Evolutionary conservation across 2,113 vertebrate species (phyloP).

Genomic region (Numenius arquata): DNA sequence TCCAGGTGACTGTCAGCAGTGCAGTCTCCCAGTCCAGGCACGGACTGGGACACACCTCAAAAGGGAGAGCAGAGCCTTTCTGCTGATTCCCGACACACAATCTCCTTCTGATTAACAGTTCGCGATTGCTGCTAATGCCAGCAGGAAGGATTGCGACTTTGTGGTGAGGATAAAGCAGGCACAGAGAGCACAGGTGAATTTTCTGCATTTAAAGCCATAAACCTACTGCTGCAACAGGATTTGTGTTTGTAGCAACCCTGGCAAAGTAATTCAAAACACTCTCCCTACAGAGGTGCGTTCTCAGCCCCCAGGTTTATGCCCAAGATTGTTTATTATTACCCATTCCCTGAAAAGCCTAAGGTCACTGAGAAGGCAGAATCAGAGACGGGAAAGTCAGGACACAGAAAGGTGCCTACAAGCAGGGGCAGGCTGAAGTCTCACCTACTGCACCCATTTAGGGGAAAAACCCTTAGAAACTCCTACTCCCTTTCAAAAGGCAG

Average conservation of each 20-base stretch:
- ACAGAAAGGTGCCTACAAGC: rapidly evolving
- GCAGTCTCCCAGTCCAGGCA: not conserved
- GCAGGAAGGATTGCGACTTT: not conserved
- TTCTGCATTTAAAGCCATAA: not conserved
- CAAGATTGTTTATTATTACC: not conserved
- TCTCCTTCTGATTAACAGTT: rapidly evolving
- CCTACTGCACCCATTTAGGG: not conserved
- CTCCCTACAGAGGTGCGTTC: not conserved
- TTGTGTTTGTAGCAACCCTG: not conserved
- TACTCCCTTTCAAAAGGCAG: not conserved
- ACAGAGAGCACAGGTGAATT: not conserved
- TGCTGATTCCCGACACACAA: not conserved
- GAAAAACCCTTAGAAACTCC: not conserved
- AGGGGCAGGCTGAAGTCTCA: not conserved
- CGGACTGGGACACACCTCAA: not conserved
- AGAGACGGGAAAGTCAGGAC: not conserved
- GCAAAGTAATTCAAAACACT: not conserved
- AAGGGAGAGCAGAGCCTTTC: not conserved
- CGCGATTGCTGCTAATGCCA: not conserved
- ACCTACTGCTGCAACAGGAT: not conserved
- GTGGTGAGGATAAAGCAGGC: not conserved
- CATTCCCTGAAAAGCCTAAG: not conserved
- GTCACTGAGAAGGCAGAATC: not conserved
- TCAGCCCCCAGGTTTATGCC: not conserved
- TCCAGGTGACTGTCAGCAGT: not conserved